Base-by-base conservation (phyloP, 2,888 invertebrate genomes). In the Athrips mouffetella region DNA sequence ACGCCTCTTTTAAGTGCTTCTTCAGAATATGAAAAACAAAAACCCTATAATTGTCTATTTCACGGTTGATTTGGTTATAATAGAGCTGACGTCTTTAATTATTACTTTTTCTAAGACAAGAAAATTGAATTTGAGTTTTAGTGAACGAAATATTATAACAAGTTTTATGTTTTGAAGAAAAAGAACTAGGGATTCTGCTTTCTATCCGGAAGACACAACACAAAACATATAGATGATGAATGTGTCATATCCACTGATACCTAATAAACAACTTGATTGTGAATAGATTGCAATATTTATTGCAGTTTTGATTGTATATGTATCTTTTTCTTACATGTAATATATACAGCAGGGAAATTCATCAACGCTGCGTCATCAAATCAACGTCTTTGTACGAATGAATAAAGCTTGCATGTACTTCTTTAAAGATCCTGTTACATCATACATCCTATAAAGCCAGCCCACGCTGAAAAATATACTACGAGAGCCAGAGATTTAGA, bases 391-490 rank as follows among this genome's bases (percentile, higher is more conserved):
- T n/a, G n/a, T n/a, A n/a, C n/a, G n/a, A n/a, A n/a, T n/a, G n/a
- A n/a, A n/a, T n/a, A n/a, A 11, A 33, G 18, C 18, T 7, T 35
- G 7, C 5, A 18, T 20, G 16, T 10, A 37, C 37, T 37, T 37
- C 18, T 37, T 37, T 20, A 16, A 37, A 20, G 37, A 37, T n/a
- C 5, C 20, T 20, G 21, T 21, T 25, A 8, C 25, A 13, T 40
- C 40, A 13, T 13, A 23, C 13, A 18, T 16, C 52, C 52, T 57
- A 54, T 59, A 54, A 58, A 51, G 50, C 29, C 65, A 50, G 57
- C 67, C 67, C 64, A 69, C 67, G 64, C 65, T 49, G 50, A 72
- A 67, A 72, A 70, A 64, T 53, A 59, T 63, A 73, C 70, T 73
- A 66, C 68, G 50, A 55, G 53, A 55, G 55, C 63, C 60, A 61